Percentiles rank a stretch among this genome's conserved stretches.
These are phyloP conservation scores for Drosophila anceps DNA, from an alignment of 2,888 invertebrate genomes.

Conservation along the genomic window DNA sequence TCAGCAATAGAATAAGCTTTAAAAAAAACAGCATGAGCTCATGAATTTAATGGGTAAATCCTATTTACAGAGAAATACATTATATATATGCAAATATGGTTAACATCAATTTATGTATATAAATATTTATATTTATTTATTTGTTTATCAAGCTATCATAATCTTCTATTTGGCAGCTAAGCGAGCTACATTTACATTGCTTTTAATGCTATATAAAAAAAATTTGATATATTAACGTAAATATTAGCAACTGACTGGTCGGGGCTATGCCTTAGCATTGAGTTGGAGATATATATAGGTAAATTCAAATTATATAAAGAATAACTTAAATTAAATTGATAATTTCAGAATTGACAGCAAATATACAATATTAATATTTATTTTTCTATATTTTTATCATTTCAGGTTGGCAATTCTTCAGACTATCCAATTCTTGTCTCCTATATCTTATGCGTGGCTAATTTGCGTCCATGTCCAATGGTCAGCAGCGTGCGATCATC, in stretches of 20 bases:
- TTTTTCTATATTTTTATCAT: neutral
- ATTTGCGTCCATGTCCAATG: conserved; percentile 63
- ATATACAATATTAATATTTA: neutral
- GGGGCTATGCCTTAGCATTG: neutral
- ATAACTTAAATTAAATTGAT: neutral
- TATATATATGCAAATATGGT: too few species aligned
- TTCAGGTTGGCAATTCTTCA: neutral
- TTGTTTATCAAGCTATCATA: neutral
- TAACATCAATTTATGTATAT: neutral
- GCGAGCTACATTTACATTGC: neutral
- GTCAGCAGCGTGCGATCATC: conserved; percentile 61
- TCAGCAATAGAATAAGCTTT: too few species aligned
- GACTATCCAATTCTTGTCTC: neutral
- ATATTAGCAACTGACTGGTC: neutral
- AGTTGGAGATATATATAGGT: neutral
- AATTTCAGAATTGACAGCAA: neutral
- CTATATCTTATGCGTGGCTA: conserved; percentile 51
- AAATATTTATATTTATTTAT: neutral
- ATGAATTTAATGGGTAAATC: too few species aligned
- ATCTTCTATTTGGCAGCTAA: neutral
- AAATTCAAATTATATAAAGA: neutral
- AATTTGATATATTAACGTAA: neutral
- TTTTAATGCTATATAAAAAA: neutral
- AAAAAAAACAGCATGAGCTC: too few species aligned
- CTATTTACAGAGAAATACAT: too few species aligned